A percentile compares a stretch with the other conserved stretches of the same genome.
Conservation (phyloP, 2,113 vertebrate species). For the Recurvirostra avosetta region DNA sequence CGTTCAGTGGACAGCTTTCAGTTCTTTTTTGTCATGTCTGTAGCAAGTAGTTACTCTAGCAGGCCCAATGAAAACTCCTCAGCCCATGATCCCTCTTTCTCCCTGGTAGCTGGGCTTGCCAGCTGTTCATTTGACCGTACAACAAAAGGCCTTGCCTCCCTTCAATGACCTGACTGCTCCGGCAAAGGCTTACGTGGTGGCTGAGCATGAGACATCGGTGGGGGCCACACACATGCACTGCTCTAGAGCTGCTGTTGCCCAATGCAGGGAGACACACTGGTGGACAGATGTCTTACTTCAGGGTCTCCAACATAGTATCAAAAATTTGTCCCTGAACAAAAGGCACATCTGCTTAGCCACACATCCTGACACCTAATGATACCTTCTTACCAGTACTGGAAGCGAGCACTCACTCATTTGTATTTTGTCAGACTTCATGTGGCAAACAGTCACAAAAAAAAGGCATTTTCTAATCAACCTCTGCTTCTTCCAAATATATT, state of each 20-base stretch:
- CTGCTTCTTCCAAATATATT: background rate
- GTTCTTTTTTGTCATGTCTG: background rate
- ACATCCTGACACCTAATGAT: background rate
- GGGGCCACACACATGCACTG: rapidly evolving
- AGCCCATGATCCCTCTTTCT: background rate
- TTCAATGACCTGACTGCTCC: background rate
- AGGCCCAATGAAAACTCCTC: background rate
- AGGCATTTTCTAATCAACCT: background rate
- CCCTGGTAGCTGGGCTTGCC: background rate
- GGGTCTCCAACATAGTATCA: background rate
- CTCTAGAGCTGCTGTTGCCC: background rate
- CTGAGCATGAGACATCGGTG: background rate
- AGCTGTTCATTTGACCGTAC: background rate
- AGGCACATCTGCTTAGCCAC: background rate
- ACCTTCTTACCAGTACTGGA: background rate
- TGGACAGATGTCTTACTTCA: background rate
- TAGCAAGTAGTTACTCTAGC: background rate
- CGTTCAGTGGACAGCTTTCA: background rate
- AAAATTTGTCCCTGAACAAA: no score
- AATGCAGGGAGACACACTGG: rapidly evolving
- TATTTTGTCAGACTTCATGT: background rate
- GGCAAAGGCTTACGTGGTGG: rapidly evolving
- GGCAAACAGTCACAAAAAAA: background rate
- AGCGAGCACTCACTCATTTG: background rate
- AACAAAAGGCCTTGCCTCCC: background rate